A percentile compares a stretch with the other conserved stretches of the same genome.
These are phyloP conservation scores for Heliconius ethilla DNA, from an alignment of 2,888 invertebrate species.

Conservation along the genomic window DNA sequence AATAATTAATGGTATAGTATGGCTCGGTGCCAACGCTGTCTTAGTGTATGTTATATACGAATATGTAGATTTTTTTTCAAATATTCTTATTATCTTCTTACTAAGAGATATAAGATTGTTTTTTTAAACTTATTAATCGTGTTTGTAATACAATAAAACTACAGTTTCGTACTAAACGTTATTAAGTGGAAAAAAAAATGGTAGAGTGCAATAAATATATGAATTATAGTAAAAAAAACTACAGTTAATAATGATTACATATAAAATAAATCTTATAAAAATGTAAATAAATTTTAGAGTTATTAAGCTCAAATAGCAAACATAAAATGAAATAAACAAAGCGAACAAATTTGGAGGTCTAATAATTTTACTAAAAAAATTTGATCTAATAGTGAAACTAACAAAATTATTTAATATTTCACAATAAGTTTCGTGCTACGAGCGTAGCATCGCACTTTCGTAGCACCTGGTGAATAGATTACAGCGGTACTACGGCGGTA, in stretches of 20 bases:
- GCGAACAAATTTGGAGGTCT: background rate
- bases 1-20: constrained; percentile 14
- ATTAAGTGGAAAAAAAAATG: background rate
- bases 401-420: constrained; percentile 19
- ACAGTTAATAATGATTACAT: too few species aligned
- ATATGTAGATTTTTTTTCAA: background rate
- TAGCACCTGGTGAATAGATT: constrained; percentile 28
- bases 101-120: too few species aligned
- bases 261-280: background rate
- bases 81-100: too few species aligned
- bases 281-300: background rate
- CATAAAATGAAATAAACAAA: background rate
- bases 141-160: background rate
- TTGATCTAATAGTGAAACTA: background rate
- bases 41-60: background rate
- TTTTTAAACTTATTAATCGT: too few species aligned
- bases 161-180: background rate
- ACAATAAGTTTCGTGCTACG: constrained; percentile 16
- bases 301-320: background rate
- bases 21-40: constrained; percentile 1
- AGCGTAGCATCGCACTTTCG: constrained; percentile 29
- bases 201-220: background rate
- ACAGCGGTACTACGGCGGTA: constrained; percentile 13
- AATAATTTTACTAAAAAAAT: background rate
- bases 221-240: too few species aligned